Conservation (phyloP, 1,140 invertebrate genomes). For the Rhyzopertha dominica region DNA sequence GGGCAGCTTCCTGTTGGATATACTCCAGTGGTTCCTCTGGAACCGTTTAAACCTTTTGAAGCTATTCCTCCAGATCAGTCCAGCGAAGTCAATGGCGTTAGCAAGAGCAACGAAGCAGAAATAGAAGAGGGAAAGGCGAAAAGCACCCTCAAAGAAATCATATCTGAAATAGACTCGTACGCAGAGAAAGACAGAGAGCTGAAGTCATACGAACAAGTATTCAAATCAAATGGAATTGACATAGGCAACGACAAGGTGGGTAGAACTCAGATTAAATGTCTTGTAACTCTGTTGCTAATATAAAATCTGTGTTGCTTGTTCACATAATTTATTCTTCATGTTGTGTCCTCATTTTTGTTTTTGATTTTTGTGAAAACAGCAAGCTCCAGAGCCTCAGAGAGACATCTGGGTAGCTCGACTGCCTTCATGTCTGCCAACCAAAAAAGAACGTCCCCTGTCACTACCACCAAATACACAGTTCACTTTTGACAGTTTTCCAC, state of each 20-base stretch:
- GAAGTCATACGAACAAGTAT: no score
- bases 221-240: no score
- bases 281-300: no score
- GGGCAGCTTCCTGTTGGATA: slow-evolving; percentile 18
- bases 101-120: slow-evolving; percentile 34
- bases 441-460: slow-evolving; percentile 24
- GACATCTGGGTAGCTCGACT: slow-evolving; percentile 27
- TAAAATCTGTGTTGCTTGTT: no score
- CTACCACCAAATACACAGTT: slow-evolving; percentile 23
- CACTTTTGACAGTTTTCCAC: slow-evolving; percentile 13
- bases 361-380: no score
- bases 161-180: slow-evolving; percentile 55
- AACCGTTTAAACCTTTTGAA: slow-evolving; percentile 25
- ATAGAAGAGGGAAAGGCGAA: slow-evolving; percentile 54
- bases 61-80: slow-evolving; percentile 16
- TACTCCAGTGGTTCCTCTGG: slow-evolving; percentile 21
- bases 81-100: slow-evolving; percentile 1
- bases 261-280: no score
- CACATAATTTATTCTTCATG: no score
- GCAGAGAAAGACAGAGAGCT: slow-evolving; percentile 45
- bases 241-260: no score
- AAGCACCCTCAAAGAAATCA: slow-evolving; percentile 55
- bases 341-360: no score
- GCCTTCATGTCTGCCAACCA: slow-evolving; percentile 25
- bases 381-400: no score